phyloP scores from a whole-genome alignment of 2,113 vertebrate species.

The Apaloderma vittatum region DNA sequence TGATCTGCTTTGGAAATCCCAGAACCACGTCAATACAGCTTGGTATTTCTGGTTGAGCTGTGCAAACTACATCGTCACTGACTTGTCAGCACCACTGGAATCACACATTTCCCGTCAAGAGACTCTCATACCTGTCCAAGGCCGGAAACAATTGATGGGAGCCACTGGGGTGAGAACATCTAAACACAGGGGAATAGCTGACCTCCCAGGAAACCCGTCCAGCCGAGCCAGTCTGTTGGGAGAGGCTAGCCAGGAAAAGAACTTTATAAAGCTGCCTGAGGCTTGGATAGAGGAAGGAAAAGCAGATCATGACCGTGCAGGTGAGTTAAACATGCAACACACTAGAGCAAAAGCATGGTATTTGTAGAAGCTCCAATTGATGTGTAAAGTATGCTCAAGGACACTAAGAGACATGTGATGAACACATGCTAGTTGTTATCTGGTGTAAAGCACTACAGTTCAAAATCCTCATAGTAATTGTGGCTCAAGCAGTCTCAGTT shows the following conservation, averaged over 20 bases:
- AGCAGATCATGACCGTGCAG: not conserved
- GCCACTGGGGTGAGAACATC: not conserved
- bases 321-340: not conserved
- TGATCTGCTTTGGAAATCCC: not conserved
- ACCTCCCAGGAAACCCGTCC: conserved; percentile 4
- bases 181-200: not conserved
- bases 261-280: not conserved
- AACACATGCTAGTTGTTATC: not conserved
- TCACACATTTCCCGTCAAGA: not conserved
- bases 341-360: not conserved
- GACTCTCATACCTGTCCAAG: not conserved
- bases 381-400: not conserved
- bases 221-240: not conserved
- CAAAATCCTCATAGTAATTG: not conserved
- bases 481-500: not conserved
- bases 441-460: not conserved
- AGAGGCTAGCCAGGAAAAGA: not conserved
- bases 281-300: not conserved
- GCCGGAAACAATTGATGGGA: not conserved
- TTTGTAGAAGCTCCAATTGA: not conserved
- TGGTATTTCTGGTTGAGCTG: not conserved
- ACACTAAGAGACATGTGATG: not conserved
- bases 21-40: not conserved
- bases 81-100: not conserved
- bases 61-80: not conserved